Percentiles rank a stretch among this genome's conserved stretches.
Conservation (phyloP, 23 tunicate species). For the Trididemnum miniatum region DNA sequence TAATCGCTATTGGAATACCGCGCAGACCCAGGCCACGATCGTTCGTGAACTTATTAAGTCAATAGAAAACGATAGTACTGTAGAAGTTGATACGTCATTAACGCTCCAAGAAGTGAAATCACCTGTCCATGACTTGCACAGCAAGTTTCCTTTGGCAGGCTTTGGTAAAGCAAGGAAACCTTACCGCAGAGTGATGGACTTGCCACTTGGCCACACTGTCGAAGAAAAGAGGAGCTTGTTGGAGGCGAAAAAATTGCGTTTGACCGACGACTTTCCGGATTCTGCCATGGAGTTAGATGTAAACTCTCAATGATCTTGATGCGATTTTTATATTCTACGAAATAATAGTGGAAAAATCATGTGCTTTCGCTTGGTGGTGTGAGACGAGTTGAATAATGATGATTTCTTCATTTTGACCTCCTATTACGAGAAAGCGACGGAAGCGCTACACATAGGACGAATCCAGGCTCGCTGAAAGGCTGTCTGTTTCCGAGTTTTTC, state of each 20-base stretch:
- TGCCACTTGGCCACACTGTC: conserved; percentile 60
- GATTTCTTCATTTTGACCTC: no score
- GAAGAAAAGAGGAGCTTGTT: conserved; percentile 46
- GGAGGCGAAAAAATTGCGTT: conserved; percentile 34
- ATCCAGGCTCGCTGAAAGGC: no score
- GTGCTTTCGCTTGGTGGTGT: no score
- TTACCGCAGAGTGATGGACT: conserved; percentile 52
- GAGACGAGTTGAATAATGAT: no score
- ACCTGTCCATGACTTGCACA: not conserved
- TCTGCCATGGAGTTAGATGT: no score
- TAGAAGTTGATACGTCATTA: not conserved
- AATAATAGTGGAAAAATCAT: no score
- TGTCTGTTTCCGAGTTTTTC: no score
- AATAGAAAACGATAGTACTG: conserved; percentile 26
- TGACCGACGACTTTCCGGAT: no score
- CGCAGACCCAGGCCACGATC: conserved; percentile 38
- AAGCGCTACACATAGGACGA: no score
- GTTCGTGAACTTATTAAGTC: conserved; percentile 17
- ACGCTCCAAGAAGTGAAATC: not conserved
- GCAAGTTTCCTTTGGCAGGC: not conserved
- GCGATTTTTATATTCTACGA: no score
- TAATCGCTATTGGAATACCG: conserved; percentile 42
- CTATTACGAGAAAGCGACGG: no score
- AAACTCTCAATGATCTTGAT: no score
- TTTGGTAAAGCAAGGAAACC: not conserved